phyloP scores from a whole-genome alignment of 2,113 vertebrate genomes.

The Melanerpes formicivorus region DNA sequence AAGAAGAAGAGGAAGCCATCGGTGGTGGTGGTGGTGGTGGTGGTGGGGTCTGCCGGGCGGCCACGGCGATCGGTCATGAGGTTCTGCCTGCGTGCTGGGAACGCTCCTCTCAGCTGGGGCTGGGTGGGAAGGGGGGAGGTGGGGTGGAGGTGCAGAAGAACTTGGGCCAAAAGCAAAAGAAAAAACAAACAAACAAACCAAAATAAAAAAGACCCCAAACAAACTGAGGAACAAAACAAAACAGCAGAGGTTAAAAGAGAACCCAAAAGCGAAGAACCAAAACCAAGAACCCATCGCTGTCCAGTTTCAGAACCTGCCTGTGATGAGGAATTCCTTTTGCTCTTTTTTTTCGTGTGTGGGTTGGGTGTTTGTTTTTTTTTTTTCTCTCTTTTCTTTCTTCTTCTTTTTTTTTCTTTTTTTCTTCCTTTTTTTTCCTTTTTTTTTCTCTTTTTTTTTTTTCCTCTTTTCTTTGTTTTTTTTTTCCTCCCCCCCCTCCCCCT shows the following conservation, averaged over 20 bases:
- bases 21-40: neutral
- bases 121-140: too few relatives aligned
- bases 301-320: conserved; percentile 91
- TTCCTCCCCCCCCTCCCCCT: too few relatives aligned
- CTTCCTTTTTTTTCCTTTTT: neutral
- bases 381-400: neutral
- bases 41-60: neutral
- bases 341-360: neutral
- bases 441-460: neutral
- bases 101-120: neutral
- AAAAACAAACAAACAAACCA: neutral
- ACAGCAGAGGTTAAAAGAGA: neutral
- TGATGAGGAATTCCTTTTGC: conserved; percentile 73
- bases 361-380: neutral
- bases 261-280: too few relatives aligned
- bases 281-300: conserved; percentile 70
- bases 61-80: conserved; percentile 70
- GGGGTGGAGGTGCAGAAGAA: conserved; percentile 17
- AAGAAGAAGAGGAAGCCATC: neutral
- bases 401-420: neutral
- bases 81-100: conserved; percentile 63
- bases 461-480: neutral
- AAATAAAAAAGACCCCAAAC: neutral
- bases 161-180: neutral
- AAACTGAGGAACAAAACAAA: neutral